Base-by-base conservation (phyloP, 2,797 vertebrate genomes). In the Ptychobarbus kaznakovi region DNA sequence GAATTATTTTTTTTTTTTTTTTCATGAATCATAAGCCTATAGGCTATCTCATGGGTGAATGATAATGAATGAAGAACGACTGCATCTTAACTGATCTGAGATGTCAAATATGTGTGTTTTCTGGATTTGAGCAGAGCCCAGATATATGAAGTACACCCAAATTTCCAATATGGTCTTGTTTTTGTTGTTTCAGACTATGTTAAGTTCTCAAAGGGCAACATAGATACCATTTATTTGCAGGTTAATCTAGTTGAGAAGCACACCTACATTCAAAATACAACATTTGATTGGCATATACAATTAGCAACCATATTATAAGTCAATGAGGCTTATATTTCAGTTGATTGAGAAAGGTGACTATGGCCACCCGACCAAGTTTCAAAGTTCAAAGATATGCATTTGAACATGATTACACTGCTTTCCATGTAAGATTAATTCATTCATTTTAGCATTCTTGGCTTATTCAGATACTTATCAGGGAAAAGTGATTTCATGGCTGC, bases 1-100 rank as follows among this genome's bases (percentile, higher is more conserved):
- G 12, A 61, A 82, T 63, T 4, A 74, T 74, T 82, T 25, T 63
- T 73, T 11, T 81, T 28, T 32, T 49, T 28, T 28, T 28, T 63
- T 28, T 49, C 42, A 80, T 38, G 22, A 82, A 56, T n/a, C 69
- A 73, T 7, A 66, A 15, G 40, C 40, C 16, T 63, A 66, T 65
- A 15, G 40, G 25, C 16, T 63, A 66, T 65, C 11, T 35, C 16
- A 66, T 42, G 75, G 38, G n/a, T 44, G 38, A 78, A 61, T 78
- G n/a, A 28, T 61, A 42, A 13, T 22, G 18, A 38, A 13, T 53
- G 1, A 65, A 65, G 4, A 63, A 28, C 0, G 3, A 16, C 5
- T 32, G 16, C n/a, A 79, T 6, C 38, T 40, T 25, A 58, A 58
- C 32, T 25, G 51, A 40, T 40, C 7, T 42, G 38, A 78, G 15